These are phyloP conservation scores for Mesembrinibis cayennensis DNA, from an alignment of 2,113 vertebrate genomes.

Conservation along the genomic window DNA sequence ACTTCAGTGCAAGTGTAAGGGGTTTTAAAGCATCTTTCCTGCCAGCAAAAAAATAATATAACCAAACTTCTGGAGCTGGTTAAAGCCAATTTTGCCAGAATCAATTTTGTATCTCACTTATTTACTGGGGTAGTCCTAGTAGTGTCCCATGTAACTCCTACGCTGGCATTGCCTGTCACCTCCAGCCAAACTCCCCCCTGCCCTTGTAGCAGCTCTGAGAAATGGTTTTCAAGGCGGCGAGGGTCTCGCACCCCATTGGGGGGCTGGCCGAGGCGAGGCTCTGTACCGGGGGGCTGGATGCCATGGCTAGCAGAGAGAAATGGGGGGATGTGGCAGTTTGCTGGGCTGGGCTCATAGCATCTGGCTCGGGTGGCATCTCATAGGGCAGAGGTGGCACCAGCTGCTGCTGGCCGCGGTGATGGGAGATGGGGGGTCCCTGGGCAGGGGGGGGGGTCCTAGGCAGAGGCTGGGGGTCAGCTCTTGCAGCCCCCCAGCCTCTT, in stretches of 20 bases:
- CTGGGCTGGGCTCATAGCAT: not conserved
- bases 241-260: accelerated
- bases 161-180: not conserved
- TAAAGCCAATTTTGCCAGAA: accelerated
- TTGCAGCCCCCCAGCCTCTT: not conserved
- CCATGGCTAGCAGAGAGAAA: not conserved
- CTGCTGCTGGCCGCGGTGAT: not conserved
- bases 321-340: accelerated
- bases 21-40: accelerated
- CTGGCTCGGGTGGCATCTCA: not conserved
- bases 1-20: accelerated
- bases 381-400: not conserved
- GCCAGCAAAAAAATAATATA: not conserved
- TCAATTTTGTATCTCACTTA: accelerated
- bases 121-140: accelerated
- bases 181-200: not conserved
- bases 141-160: accelerated
- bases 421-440: too few relatives aligned
- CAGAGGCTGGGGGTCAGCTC: not conserved
- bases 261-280: not conserved
- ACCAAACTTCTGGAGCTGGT: accelerated
- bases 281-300: too few relatives aligned
- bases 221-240: accelerated
- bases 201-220: not conserved
- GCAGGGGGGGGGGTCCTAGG: not conserved